These are phyloP conservation scores for Saguinus oedipus DNA, from an alignment of 2,797 vertebrate species.

Conservation along the genomic window DNA sequence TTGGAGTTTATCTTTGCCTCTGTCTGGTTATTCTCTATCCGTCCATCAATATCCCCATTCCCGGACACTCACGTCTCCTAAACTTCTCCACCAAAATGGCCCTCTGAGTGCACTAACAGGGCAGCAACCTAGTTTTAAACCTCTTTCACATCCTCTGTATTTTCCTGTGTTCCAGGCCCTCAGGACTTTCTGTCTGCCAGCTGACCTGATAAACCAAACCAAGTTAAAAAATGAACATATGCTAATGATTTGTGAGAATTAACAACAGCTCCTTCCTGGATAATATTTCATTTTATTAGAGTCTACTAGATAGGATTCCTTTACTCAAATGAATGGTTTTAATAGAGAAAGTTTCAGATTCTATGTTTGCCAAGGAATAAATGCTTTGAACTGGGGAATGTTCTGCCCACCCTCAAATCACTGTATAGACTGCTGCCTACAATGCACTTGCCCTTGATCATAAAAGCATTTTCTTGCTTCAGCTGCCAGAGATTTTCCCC, in stretches of 20 bases:
- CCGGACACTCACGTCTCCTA: neutral
- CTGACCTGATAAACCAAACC: neutral
- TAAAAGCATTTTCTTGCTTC: neutral
- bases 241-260: neutral
- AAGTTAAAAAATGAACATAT: neutral
- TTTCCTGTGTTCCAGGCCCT: neutral
- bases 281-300: neutral
- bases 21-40: neutral
- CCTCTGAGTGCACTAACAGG: neutral
- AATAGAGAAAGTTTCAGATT: neutral
- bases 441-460: neutral
- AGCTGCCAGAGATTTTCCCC: neutral
- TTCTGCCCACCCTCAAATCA: neutral
- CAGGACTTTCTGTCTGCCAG: neutral
- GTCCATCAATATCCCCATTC: neutral
- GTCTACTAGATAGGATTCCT: neutral
- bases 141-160: constrained; percentile 23
- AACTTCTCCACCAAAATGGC: neutral
- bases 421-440: neutral
- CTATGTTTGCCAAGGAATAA: neutral
- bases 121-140: neutral
- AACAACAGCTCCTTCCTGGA: neutral
- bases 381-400: neutral
- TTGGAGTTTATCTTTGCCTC: neutral
- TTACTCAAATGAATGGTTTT: neutral